Conservation (phyloP, 92 coral and sea anemone genomes). For the Zoanthus sociatus region DNA sequence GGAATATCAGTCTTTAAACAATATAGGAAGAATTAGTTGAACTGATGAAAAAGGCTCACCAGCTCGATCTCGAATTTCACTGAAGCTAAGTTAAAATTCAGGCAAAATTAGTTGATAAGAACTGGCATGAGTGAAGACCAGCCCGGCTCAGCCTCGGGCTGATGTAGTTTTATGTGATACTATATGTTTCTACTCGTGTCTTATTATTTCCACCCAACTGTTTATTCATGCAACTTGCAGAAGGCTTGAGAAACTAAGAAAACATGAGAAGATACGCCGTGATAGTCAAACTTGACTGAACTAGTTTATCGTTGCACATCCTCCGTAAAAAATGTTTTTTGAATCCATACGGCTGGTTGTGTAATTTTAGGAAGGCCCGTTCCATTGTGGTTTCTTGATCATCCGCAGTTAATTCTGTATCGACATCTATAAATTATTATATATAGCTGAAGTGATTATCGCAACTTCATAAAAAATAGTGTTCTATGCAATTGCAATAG, state of each 20-base stretch:
- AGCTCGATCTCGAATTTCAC: too few species aligned
- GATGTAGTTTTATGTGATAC: constrained; percentile 30
- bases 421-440: too few species aligned
- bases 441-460: too few species aligned
- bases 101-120: too few species aligned
- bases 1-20: too few species aligned
- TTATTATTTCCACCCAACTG: constrained; percentile 49
- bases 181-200: constrained; percentile 34
- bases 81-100: too few species aligned
- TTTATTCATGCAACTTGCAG: constrained; percentile 43
- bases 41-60: too few species aligned
- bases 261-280: constrained; percentile 45
- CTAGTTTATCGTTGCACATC: constrained; percentile 44
- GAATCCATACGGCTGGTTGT: not conserved
- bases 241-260: constrained; percentile 44
- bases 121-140: too few species aligned
- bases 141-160: too few species aligned
- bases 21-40: too few species aligned
- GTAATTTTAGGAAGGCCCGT: not conserved
- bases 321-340: constrained; percentile 21
- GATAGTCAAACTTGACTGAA: not conserved
- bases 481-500: too few species aligned
- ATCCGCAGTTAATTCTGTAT: not conserved
- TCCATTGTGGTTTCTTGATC: not conserved
- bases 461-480: too few species aligned